phyloP scores from a whole-genome alignment of 2,888 invertebrate genomes.

The Diaphora mendica region DNA sequence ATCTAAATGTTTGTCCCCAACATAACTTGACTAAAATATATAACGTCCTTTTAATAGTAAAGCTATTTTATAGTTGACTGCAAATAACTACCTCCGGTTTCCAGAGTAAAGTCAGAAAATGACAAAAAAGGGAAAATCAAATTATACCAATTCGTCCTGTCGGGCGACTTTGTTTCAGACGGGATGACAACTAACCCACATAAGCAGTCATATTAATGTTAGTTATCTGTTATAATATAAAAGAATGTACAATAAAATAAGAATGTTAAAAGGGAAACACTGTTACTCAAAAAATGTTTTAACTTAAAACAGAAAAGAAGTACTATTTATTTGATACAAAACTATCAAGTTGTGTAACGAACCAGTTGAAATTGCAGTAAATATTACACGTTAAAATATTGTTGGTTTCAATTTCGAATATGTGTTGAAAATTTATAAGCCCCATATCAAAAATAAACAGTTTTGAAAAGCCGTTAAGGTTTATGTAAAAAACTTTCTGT shows the following conservation, averaged over 20 bases:
- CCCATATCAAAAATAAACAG: not conserved
- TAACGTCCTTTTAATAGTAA: not conserved
- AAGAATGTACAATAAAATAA: conserved; percentile 38
- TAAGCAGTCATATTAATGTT: conserved; percentile 23
- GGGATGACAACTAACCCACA: not conserved
- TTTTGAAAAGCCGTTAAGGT: not conserved
- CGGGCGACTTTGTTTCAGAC: not conserved
- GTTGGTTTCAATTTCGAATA: not conserved
- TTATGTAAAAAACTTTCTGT: not conserved
- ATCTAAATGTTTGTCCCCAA: no score
- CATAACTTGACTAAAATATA: no score
- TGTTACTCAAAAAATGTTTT: conserved; percentile 27
- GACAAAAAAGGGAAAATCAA: not conserved
- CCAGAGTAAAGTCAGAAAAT: not conserved
- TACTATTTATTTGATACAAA: not conserved
- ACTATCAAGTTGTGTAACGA: not conserved
- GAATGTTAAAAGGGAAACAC: conserved; percentile 33
- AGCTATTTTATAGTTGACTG: not conserved
- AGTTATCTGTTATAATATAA: conserved; percentile 20
- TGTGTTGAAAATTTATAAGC: not conserved
- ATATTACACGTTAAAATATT: conserved; percentile 3
- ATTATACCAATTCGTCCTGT: not conserved
- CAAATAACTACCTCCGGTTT: not conserved
- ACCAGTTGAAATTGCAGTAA: not conserved
- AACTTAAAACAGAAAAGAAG: conserved; percentile 29